Evolutionary conservation across 2,888 invertebrate species (phyloP).

Genomic region (Geotrupes spiniger): DNA sequence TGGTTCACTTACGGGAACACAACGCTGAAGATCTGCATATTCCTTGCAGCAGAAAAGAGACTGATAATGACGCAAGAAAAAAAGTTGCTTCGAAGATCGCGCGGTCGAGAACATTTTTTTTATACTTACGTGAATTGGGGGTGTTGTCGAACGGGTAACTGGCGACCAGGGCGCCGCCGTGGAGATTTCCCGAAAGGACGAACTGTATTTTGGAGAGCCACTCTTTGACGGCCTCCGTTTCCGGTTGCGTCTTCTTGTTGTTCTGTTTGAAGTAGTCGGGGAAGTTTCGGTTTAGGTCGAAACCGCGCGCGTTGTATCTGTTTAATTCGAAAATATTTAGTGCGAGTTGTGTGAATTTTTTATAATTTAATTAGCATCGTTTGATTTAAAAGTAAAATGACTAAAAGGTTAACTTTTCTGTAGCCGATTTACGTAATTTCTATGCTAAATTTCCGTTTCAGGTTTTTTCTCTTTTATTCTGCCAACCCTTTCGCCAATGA

Average conservation of each 20-base stretch:
- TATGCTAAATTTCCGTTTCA: too few relatives aligned
- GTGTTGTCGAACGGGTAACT: conserved; percentile 98
- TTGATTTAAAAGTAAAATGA: too few relatives aligned
- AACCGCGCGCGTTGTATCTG: conserved; percentile 83
- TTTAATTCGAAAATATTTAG: too few relatives aligned
- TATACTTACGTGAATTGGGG: conserved; percentile 82
- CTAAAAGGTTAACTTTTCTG: too few relatives aligned
- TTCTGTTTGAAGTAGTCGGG: conserved; percentile 92
- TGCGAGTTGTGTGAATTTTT: too few relatives aligned
- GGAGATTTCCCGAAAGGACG: conserved; percentile 89
- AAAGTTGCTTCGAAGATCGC: too few relatives aligned
- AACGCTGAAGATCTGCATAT: conserved; percentile 72
- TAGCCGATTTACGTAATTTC: too few relatives aligned
- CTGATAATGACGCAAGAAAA: conserved; percentile 12
- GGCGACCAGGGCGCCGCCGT: conserved; percentile 93
- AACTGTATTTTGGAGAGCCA: conserved; percentile 94
- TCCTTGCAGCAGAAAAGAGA: conserved; percentile 55
- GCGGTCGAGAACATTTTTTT: too few relatives aligned
- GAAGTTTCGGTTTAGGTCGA: conserved; percentile 93
- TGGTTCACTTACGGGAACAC: conserved; percentile 62
- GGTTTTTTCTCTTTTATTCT: too few relatives aligned
- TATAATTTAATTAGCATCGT: too few relatives aligned
- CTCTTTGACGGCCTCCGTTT: conserved; percentile 89
- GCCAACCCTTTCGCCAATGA: too few relatives aligned
- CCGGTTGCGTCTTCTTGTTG: conserved; percentile 86